Conservation (phyloP, 2,113 vertebrate genomes). For the Bos indicus region DNA sequence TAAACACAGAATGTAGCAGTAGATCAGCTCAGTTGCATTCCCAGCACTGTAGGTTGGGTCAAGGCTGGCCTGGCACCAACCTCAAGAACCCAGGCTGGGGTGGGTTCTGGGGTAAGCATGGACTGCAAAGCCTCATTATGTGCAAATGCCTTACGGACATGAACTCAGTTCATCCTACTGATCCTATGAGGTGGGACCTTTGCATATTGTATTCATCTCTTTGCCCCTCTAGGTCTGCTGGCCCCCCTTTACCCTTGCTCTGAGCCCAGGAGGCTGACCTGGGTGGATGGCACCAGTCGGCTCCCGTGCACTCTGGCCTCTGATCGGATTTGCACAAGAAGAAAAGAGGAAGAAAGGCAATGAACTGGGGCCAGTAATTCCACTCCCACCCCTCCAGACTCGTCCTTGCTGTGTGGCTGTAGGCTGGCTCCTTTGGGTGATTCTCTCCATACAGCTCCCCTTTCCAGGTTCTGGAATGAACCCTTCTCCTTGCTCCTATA, state of each 20-base stretch:
- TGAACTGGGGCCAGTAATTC: not conserved
- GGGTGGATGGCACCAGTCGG: no score
- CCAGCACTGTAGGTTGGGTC: slow-evolving; percentile 29
- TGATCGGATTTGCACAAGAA: not conserved
- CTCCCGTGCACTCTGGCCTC: not conserved
- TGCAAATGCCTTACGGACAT: not conserved
- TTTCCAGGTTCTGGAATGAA: not conserved
- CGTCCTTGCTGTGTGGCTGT: not conserved
- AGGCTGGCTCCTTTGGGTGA: not conserved
- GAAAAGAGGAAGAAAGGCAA: not conserved
- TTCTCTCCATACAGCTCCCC: not conserved
- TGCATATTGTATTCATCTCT: not conserved
- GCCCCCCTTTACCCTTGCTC: not conserved
- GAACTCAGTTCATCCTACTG: not conserved
- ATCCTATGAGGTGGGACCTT: not conserved
- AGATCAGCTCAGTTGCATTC: slow-evolving; percentile 29
- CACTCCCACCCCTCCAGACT: not conserved
- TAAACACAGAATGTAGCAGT: slow-evolving; percentile 51
- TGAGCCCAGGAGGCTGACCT: not conserved
- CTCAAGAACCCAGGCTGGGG: not conserved
- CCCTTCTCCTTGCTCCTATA: not conserved
- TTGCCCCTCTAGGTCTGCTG: not conserved
- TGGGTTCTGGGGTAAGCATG: not conserved
- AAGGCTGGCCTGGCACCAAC: not conserved
- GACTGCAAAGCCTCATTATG: not conserved